These are phyloP conservation scores for Anhinga rufa DNA, from an alignment of 2,113 vertebrate genomes.

Conservation along the genomic window DNA sequence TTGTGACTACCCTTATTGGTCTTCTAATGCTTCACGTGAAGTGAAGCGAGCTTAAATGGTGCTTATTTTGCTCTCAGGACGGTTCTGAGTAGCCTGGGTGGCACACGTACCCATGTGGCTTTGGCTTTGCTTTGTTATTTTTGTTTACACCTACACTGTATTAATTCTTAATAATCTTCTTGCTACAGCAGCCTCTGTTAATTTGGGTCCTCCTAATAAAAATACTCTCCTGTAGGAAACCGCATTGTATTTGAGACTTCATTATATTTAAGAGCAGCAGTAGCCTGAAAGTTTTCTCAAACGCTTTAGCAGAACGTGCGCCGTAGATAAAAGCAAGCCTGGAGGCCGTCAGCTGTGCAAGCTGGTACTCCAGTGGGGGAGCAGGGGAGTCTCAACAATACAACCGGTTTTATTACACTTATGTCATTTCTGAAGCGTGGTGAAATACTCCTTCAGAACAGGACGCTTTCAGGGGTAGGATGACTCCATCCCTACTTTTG, in stretches of 20 bases:
- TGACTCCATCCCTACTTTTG: accelerated
- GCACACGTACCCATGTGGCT: accelerated
- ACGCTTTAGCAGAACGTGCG: accelerated
- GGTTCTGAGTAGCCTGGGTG: neutral
- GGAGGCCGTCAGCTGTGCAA: accelerated
- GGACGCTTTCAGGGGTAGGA: accelerated
- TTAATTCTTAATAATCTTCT: neutral
- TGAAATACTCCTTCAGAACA: neutral
- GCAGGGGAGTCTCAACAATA: neutral
- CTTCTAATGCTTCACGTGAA: neutral
- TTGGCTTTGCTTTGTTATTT: neutral
- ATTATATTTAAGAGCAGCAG: too few species aligned
- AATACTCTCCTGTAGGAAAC: neutral
- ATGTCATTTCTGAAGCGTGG: accelerated
- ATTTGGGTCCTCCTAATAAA: neutral
- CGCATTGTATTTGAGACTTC: neutral
- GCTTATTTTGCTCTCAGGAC: neutral
- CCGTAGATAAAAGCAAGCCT: neutral
- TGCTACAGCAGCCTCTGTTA: neutral
- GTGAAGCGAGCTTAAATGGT: neutral
- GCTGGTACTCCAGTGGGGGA: too few species aligned
- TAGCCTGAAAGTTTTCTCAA: neutral
- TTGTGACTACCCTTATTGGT: neutral
- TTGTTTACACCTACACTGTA: accelerated
- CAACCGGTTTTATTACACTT: neutral